Percentiles rank a stretch among this genome's conserved stretches.
Conservation (phyloP, 2,797 vertebrate species). For the Craterocephalus amniculus region DNA sequence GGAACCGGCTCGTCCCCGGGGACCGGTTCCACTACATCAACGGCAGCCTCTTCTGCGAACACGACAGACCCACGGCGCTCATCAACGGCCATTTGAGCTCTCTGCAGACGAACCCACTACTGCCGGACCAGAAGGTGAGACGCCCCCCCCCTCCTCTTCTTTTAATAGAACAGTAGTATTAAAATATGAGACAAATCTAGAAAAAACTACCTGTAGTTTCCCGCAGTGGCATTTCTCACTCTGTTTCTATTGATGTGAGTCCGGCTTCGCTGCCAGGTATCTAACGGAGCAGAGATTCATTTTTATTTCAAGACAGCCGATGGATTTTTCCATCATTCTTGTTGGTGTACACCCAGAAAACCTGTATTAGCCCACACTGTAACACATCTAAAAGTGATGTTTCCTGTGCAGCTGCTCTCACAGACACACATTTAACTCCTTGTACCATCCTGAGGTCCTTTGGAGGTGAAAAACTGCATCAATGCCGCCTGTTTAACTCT, state of each 20-base stretch:
- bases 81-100: slow-evolving; percentile 99
- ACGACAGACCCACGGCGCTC: slow-evolving; percentile 99
- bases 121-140: slow-evolving; percentile 99
- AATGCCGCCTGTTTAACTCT: slow-evolving; percentile 36
- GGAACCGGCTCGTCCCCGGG: slow-evolving; percentile 98
- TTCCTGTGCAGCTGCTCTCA: slow-evolving; percentile 30
- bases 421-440: slow-evolving; percentile 43
- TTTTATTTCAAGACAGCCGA: slow-evolving; percentile 95
- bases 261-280: slow-evolving; percentile 90
- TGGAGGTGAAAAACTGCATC: slow-evolving; percentile 36
- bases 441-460: slow-evolving; percentile 12
- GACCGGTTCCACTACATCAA: slow-evolving; percentile 99
- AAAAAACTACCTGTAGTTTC: slow-evolving; percentile 80
- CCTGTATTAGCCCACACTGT: slow-evolving; percentile 56
- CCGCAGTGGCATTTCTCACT: slow-evolving; percentile 90
- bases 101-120: slow-evolving; percentile 98
- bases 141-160: neutral
- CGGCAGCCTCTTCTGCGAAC: slow-evolving; percentile 99
- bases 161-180: slow-evolving; percentile 48
- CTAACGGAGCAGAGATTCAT: slow-evolving; percentile 93
- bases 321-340: slow-evolving; percentile 96
- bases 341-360: slow-evolving; percentile 82
- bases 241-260: slow-evolving; percentile 94
- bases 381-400: slow-evolving; percentile 57
- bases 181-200: slow-evolving; percentile 82